These are phyloP conservation scores for Ictalurus furcatus DNA, from an alignment of 2,113 vertebrate genomes.

Conservation along the genomic window DNA sequence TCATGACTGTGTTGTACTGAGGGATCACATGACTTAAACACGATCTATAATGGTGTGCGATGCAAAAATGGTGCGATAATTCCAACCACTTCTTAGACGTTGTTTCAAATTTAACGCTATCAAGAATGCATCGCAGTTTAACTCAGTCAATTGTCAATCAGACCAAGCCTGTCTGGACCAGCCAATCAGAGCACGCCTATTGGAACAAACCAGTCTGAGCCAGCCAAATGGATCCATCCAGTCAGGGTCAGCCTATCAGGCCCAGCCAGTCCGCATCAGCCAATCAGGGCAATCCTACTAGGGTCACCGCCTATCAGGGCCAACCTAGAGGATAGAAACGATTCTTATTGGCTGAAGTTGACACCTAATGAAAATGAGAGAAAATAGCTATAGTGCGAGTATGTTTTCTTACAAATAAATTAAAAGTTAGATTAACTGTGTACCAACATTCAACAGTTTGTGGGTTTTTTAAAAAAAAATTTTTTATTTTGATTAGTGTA, in stretches of 20 bases:
- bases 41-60: neutral
- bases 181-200: neutral
- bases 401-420: neutral
- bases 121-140: neutral
- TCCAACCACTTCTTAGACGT: too few species aligned
- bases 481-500: too few species aligned
- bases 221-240: neutral
- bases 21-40: neutral
- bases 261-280: neutral
- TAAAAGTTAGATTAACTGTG: neutral
- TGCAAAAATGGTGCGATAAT: neutral
- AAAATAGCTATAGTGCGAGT: neutral
- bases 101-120: neutral
- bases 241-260: neutral
- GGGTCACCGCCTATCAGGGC: neutral
- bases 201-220: neutral
- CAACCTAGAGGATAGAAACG: neutral
- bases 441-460: neutral
- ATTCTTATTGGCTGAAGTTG: neutral
- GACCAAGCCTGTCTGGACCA: neutral
- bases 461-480: too few species aligned
- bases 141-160: neutral
- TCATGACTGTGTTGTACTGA: neutral
- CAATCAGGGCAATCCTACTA: neutral
- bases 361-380: neutral